A percentile compares a stretch with the other conserved stretches of the same genome.
phyloP scores from a whole-genome alignment of 2,113 vertebrate genomes.

The Dicerorhinus sumatrensis region DNA sequence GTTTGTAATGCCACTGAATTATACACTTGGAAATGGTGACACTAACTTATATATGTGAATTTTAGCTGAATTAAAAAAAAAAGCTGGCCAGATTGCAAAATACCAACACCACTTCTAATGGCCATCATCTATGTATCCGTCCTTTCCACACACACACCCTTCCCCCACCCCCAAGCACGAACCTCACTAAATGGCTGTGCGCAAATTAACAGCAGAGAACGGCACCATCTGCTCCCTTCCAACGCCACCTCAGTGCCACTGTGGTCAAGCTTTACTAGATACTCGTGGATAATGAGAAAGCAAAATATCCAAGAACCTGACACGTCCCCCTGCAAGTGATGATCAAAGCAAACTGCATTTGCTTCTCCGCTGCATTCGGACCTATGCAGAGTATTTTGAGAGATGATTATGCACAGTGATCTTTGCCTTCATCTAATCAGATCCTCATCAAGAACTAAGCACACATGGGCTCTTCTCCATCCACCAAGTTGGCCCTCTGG shows the following conservation, averaged over 20 bases:
- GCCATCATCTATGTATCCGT: not conserved
- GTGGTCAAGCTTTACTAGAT: not conserved
- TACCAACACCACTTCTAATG: not conserved
- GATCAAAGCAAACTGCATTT: not conserved
- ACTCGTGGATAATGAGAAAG: not conserved
- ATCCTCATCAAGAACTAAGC: not conserved
- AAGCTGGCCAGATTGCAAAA: constrained; percentile 1
- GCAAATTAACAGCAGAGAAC: not conserved
- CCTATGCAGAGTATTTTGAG: not conserved
- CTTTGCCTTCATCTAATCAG: not conserved
- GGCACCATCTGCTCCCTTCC: not conserved
- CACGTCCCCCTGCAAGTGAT: not conserved
- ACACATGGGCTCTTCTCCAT: not conserved
- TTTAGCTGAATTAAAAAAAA: not conserved
- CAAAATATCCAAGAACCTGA: not conserved
- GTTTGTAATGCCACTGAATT: not conserved
- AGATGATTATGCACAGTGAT: not conserved
- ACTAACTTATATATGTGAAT: not conserved
- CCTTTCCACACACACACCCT: not conserved
- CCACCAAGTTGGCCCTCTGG: accelerated
- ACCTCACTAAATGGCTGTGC: not conserved
- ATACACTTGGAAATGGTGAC: not conserved
- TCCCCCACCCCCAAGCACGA: not conserved
- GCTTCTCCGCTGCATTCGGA: not conserved
- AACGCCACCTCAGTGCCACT: not conserved